A percentile compares a stretch with the other conserved stretches of the same genome.
Conservation (phyloP, 2,797 vertebrate species). For the Fistularia tabacaria region DNA sequence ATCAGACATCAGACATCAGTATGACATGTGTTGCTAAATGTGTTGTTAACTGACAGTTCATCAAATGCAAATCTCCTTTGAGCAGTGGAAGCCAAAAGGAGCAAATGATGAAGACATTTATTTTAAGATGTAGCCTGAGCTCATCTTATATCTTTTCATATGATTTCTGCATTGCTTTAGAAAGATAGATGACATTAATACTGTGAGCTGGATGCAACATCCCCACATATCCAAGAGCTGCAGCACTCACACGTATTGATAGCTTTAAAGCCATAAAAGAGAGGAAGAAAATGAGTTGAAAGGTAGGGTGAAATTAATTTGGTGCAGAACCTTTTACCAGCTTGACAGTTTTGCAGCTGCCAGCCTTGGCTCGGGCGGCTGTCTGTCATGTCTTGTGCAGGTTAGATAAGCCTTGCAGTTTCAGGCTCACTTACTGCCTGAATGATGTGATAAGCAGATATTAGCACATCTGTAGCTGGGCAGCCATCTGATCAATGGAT, state of each 20-base stretch:
- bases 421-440: constrained; percentile 37
- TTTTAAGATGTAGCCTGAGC: too few species aligned
- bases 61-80: too few species aligned
- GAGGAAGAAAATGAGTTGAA: constrained; percentile 8
- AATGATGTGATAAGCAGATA: constrained; percentile 51
- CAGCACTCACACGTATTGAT: constrained; percentile 4
- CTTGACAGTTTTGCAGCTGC: constrained; percentile 39
- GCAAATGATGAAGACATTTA: too few species aligned
- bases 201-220: neutral
- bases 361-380: constrained; percentile 29
- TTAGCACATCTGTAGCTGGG: constrained; percentile 39
- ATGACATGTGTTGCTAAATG: too few species aligned
- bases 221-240: constrained; percentile 8
- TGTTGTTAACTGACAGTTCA: too few species aligned
- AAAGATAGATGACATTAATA: constrained; percentile 22
- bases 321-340: constrained; percentile 36
- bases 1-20: too few species aligned
- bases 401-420: constrained; percentile 53
- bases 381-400: constrained; percentile 44
- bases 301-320: constrained; percentile 34
- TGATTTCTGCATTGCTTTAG: too few species aligned
- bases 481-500: constrained; percentile 43
- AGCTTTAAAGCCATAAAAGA: constrained; percentile 14
- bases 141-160: too few species aligned
- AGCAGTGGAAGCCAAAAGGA: too few species aligned